A percentile compares a stretch with the other conserved stretches of the same genome.
Evolutionary conservation across 2,797 vertebrate genomes (phyloP).

Genomic region (Emydoidea blandingii): DNA sequence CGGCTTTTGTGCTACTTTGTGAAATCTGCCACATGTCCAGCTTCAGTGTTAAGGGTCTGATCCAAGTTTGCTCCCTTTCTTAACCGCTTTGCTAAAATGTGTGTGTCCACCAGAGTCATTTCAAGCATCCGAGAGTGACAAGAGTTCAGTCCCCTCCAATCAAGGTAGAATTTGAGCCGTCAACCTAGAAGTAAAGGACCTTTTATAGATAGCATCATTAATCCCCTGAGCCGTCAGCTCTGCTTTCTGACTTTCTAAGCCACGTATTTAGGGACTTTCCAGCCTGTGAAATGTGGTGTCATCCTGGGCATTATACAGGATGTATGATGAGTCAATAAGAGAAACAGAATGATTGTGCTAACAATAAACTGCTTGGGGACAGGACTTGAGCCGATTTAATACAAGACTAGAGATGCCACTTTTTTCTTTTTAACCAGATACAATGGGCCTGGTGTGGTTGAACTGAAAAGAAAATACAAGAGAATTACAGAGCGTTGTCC

Average conservation of each 20-base stretch:
- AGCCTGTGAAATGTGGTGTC: fast-evolving
- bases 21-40: not conserved
- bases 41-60: not conserved
- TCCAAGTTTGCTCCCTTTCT: not conserved
- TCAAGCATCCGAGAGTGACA: not conserved
- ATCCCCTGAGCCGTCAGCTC: not conserved
- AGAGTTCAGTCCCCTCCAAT: not conserved
- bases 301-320: not conserved
- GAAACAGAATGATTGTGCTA: not conserved
- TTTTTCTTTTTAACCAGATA: no score
- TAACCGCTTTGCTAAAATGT: not conserved
- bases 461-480: not conserved
- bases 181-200: not conserved
- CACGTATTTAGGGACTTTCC: not conserved
- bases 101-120: not conserved
- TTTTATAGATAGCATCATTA: not conserved
- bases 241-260: not conserved
- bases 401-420: no score
- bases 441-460: not conserved
- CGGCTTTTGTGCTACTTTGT: not conserved
- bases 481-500: not conserved
- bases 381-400: not conserved
- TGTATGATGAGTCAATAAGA: not conserved
- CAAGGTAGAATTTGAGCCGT: not conserved
- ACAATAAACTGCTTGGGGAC: not conserved